Percentiles rank a stretch among this genome's conserved stretches.
Evolutionary conservation across 2,797 vertebrate species (phyloP).

Genomic region (Acanthurus tractus): DNA sequence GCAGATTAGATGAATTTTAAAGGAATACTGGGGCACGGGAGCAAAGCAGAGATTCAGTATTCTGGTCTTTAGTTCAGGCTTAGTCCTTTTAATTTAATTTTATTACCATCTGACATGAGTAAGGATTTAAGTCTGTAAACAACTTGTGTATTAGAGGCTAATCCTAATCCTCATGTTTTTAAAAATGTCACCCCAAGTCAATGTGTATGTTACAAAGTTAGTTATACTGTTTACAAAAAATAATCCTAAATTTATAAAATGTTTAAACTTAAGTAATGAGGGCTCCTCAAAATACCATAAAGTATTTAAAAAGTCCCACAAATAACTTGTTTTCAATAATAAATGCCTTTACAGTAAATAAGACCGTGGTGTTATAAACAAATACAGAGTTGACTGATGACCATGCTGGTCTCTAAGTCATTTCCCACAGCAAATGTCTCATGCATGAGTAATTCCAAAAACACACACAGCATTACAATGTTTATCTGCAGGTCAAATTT

Average conservation of each 20-base stretch:
- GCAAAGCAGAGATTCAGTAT: background rate
- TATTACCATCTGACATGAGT: background rate
- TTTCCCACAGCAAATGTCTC: conserved; percentile 26
- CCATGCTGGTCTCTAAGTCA: background rate
- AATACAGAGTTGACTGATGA: background rate
- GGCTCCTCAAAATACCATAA: background rate
- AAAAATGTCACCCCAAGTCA: background rate
- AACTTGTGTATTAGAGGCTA: background rate
- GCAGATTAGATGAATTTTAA: conserved; percentile 24
- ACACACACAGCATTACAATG: conserved; percentile 9
- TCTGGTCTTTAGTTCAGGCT: conserved; percentile 6
- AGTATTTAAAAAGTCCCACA: background rate
- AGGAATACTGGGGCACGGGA: background rate
- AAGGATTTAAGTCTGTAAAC: background rate
- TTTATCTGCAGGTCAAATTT: conserved; percentile 25
- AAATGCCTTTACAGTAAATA: background rate
- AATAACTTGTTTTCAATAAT: too few relatives aligned
- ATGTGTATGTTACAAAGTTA: too few relatives aligned
- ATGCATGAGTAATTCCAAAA: conserved; percentile 26
- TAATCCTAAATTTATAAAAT: background rate
- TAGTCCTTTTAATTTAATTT: background rate
- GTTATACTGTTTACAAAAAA: background rate
- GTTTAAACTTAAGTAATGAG: background rate
- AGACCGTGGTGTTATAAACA: background rate
- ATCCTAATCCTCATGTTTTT: background rate